Evolutionary conservation across 2,113 vertebrate genomes (phyloP), one percentile per base, ranked within the genome.

Genomic region (Vulpes lagopus): DNA sequence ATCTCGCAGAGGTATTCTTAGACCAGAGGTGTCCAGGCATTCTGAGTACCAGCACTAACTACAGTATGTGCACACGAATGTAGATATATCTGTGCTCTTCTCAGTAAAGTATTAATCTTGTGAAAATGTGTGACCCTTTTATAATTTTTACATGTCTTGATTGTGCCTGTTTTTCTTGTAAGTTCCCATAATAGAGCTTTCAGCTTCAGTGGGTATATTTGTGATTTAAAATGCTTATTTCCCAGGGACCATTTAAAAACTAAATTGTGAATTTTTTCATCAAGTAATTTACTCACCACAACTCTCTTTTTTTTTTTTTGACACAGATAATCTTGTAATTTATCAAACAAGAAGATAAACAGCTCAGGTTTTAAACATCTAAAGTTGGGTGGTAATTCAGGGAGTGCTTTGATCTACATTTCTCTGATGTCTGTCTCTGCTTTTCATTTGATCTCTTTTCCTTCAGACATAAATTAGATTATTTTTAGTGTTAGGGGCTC

Each of bases 191-290:
- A 76, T 86, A 89, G 60, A 23, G 49, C 15, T 80, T 38, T 90
- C 35, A 38, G 60, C 51, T 53, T 94, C 43, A 90, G 10, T 94
- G 80, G 43, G 32, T 93, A 49, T 76, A 69, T 86, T 94, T 96
- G 35, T 15, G 53, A 53, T 38, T 64, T 90, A 86, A 73, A 94
- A 74, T 91, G 57, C n/a, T 80, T 57, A 35, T 89, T 85, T 89
- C 9, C 19, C 15, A 83, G 10, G 57, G 62, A 62, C 74, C 59
- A 59, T 53, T 85, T 43, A 23, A 91, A 91, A 91, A 20, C 85
- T 89, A 87, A 87, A 25, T 85, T 80, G 15, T 91, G 38, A 88
- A 5, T 57, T 89, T 91, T 91, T 94, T 93, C 6, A 69, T 74
- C 64, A 59, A 53, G 64, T 53, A 65, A 86, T 81, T 81, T 92